These are phyloP conservation scores for Podarcis siculus DNA, from an alignment of 2,797 vertebrate species.

Conservation along the genomic window DNA sequence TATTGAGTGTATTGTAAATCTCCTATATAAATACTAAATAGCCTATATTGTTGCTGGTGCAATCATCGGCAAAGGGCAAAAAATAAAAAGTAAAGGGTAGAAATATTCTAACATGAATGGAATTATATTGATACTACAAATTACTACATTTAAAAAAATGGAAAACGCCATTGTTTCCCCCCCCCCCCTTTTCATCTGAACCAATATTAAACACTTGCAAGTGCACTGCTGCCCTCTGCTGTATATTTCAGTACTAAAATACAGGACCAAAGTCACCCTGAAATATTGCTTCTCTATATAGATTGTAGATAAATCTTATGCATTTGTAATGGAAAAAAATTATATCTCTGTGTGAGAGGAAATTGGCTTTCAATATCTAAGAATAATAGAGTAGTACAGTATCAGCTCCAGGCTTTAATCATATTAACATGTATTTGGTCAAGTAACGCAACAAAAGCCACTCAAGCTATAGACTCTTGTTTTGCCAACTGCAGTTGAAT, in stretches of 20 bases:
- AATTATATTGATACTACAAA: neutral
- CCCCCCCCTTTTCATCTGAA: neutral
- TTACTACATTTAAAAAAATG: neutral
- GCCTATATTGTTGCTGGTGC: neutral
- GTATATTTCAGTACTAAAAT: conserved; percentile 9
- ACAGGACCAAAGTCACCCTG: neutral
- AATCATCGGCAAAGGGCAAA: neutral
- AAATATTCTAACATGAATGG: accelerated
- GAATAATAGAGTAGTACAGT: neutral
- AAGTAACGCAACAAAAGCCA: neutral
- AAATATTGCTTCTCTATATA: neutral
- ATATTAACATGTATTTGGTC: neutral
- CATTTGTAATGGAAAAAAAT: neutral
- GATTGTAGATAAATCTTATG: neutral
- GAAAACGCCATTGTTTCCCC: neutral
- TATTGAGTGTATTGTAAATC: neutral
- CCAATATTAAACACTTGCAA: neutral
- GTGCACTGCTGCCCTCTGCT: conserved; percentile 69
- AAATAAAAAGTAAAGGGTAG: neutral
- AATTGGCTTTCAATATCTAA: neutral
- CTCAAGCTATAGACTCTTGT: neutral
- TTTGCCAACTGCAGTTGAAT: neutral
- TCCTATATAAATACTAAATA: neutral
- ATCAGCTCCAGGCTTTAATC: neutral
- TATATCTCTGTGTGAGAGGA: neutral